phyloP scores from a whole-genome alignment of 1,140 invertebrate species.

The Sycobia sp. region DNA sequence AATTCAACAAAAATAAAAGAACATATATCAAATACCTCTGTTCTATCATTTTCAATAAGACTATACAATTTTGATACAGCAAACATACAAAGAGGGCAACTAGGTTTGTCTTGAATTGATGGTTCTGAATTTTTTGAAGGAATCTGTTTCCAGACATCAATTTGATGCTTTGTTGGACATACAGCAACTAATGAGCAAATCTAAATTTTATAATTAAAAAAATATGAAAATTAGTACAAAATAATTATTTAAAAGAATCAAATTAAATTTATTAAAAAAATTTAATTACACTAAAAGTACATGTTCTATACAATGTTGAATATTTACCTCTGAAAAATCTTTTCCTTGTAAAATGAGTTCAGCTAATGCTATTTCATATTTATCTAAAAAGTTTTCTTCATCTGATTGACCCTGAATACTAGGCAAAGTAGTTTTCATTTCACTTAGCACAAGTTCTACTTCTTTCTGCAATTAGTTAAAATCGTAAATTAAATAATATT shows the following conservation, averaged over 20 bases:
- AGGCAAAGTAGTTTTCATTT: conserved; percentile 14
- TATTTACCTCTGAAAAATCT: conserved; percentile 29
- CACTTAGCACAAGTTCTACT: conserved; percentile 15
- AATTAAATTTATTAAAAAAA: neutral
- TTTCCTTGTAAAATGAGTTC: conserved; percentile 25
- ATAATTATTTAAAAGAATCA: neutral
- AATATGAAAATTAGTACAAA: neutral
- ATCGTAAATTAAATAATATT: neutral
- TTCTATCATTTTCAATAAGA: conserved; percentile 71
- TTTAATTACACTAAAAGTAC: neutral
- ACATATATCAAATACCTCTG: conserved; percentile 63
- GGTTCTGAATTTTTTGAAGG: conserved; percentile 62
- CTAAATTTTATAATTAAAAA: conserved; percentile 50
- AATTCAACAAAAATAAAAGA: neutral
- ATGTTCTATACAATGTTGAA: too few species aligned
- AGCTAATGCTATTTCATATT: conserved; percentile 24
- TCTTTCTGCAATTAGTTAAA: conserved; percentile 18
- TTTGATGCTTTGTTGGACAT: conserved; percentile 59
- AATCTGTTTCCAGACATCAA: conserved; percentile 52
- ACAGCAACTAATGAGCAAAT: conserved; percentile 68
- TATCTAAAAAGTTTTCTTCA: conserved; percentile 24
- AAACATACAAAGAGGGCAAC: conserved; percentile 80
- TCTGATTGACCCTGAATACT: neutral
- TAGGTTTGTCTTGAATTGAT: conserved; percentile 64
- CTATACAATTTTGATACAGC: conserved; percentile 74